Base-by-base conservation (phyloP, 2,888 invertebrate genomes). In the Chloroclysta siterata region DNA sequence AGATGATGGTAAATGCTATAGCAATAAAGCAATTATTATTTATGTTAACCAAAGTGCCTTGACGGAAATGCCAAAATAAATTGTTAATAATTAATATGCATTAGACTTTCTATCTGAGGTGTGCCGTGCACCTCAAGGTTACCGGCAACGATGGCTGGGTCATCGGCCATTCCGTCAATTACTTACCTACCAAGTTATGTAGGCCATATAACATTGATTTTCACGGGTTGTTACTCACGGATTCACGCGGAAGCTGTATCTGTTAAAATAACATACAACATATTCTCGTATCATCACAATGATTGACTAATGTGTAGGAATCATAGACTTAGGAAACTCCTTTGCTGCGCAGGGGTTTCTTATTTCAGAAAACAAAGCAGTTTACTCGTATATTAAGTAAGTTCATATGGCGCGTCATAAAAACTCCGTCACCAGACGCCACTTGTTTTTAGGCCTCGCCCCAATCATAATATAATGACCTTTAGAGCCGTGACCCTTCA, bases 71-170 rank as follows among this genome's bases (percentile, higher is more conserved):
- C 48, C 56, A 53, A 58, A 50, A 53, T 53, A 50, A 53, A 33
- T 60, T 64, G 64, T 61, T 69, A 66, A 6, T 15, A 13, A 29
- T 3, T 42, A 10, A 39, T 47, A 52, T 13, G 10, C 36, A 14
- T 46, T 46, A 46, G 14, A 60, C 60, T 65, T 65, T 71, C 72
- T 70, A 69, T 60, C 44, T 28, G 41, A 46, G 13, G 46, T 47
- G 36, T 39, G 36, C 11, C 8, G 36, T 33, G 48, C 11, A 36
- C 53, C 44, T 65, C 65, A 65, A 61, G 65, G 60, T 58, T 57
- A 60, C 59, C 46, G 44, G 51, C 33, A 53, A 39, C 42, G 36
- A 61, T 50, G 29, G 66, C 56, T 59, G 65, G 70, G 62, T 66
- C 68, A 59, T 53, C 54, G 36, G 48, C 48, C 50, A 56, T 53